Base-by-base conservation (phyloP, 2,797 vertebrate species). In the Ambastaia sidthimunki region DNA sequence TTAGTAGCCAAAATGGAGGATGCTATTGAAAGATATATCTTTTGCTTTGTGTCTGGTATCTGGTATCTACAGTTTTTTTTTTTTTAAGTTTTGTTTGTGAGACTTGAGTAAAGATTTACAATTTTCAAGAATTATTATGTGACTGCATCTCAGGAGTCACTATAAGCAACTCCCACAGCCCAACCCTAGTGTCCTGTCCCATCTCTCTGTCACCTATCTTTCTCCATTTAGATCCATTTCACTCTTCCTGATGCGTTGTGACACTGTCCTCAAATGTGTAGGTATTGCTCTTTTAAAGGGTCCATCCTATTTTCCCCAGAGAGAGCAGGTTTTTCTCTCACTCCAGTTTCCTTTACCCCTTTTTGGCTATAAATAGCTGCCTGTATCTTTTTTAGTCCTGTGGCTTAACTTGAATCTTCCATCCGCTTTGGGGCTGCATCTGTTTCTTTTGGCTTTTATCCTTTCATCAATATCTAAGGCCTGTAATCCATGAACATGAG, bases 211-310 rank as follows among this genome's bases (percentile, higher is more conserved):
- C 41, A 11, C 10, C 74, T 48, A 44, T 78, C 60, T 82, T 4
- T 16, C 18, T 79, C 55, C 71, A 76, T 85, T 84, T 82, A 80
- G 74, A 82, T 85, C 81, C 55, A 47, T 87, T 86, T 86, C 82
- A 85, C 78, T 87, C 78, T 78, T 52, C 44, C 59, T 77, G 52
- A 88, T 85, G 10, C 19, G 31, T 48, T 82, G 69, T 85, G 83
- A 80, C 83, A 83, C 59, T 28, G 59, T 71, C 74, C 70, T 86
- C 66, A 75, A 78, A 76, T 78, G 57, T 81, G 72, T 83, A 84
- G 78, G 80, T 77, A 83, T 82, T 78, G 71, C 81, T 71, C 57
- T 81, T 86, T 80, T 81, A 78, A 85, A 83, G 80, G 84, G 79
- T 80, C 83, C 71, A 84, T 85, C 52, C 66, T 76, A 62, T 71